Evolutionary conservation across 1,140 invertebrate genomes (phyloP), one percentile per base, ranked within the genome.

Genomic region (Drosophila pallidifrons): DNA sequence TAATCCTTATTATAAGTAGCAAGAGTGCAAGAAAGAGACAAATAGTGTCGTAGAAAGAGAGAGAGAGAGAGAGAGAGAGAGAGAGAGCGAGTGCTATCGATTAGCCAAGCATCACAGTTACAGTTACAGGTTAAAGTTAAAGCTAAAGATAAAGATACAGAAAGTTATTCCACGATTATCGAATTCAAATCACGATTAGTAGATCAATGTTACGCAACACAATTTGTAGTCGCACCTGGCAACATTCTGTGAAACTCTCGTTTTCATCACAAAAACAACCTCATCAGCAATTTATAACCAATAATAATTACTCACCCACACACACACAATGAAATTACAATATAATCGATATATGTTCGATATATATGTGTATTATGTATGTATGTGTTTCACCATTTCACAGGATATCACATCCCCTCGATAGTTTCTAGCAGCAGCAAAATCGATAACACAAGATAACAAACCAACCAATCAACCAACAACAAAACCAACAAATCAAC

Each of bases 1-100:
- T 72, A 70, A 75, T 58, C 72, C 65, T 63, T 75, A 78, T 10
- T 43, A 41, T 77, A 75, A 78, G 76, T 78, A 78, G 66, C 7
- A 55, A 60, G 51, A 60, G 65, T 25, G 32, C 25, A 11, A 25
- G 46, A 28, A 41, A 35, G 13, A 35, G 11, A 57, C 3, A 11
- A 51, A 38, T 10, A 55, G 41, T 16, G 47, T 25, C 20, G 20
- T 25, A 61, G 11, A 30, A 8, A 38, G 35, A 38, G 25, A 35
- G 38, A 45, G 8, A 45, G 11, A 58, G 35, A 43, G 3, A 60
- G 55, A 60, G 47, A 38, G 41, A 45, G 11, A 58, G 35, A 43
- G 3, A 60, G 55, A 60, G 47, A 38, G 41, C 5, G 13, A 64
- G 51, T 47, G 70, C 72, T 75, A 58, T 75, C 67, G 72, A 75